Percentiles rank a stretch among this genome's conserved stretches.
Evolutionary conservation across 2,888 invertebrate genomes (phyloP).

Genomic region (Drosophila monieri): DNA sequence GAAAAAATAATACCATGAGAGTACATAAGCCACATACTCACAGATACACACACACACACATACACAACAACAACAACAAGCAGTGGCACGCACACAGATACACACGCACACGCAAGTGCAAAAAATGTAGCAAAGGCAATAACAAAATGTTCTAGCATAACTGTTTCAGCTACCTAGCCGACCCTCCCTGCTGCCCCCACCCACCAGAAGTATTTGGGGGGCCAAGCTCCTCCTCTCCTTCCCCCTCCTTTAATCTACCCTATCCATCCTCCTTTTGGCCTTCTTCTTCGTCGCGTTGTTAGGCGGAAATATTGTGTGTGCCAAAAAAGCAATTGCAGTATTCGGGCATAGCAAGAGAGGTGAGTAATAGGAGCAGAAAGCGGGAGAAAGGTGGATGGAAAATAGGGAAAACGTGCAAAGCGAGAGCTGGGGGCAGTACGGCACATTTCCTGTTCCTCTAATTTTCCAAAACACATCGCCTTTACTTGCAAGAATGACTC

Average conservation of each 20-base stretch:
- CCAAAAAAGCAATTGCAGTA: constrained; percentile 37
- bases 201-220: neutral
- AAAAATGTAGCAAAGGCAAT: constrained; percentile 15
- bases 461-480: too few relatives aligned
- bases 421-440: neutral
- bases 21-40: constrained; percentile 7
- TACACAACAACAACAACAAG: constrained; percentile 18
- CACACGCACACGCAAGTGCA: constrained; percentile 22
- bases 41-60: neutral
- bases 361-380: neutral
- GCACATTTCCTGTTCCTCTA: too few relatives aligned
- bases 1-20: constrained; percentile 6
- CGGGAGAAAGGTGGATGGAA: neutral
- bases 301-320: constrained; percentile 40
- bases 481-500: too few relatives aligned
- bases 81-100: constrained; percentile 31
- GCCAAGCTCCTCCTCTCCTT: neutral
- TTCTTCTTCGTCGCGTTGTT: constrained; percentile 25
- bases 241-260: neutral
- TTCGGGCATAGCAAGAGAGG: constrained; percentile 14
- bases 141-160: constrained; percentile 25
- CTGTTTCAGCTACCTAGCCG: constrained; percentile 22
- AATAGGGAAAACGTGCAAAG: constrained; percentile 5
- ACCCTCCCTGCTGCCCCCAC: neutral
- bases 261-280: constrained; percentile 10